These are phyloP conservation scores for Agonum fuliginosum DNA, from an alignment of 2,888 invertebrate genomes.

Conservation along the genomic window DNA sequence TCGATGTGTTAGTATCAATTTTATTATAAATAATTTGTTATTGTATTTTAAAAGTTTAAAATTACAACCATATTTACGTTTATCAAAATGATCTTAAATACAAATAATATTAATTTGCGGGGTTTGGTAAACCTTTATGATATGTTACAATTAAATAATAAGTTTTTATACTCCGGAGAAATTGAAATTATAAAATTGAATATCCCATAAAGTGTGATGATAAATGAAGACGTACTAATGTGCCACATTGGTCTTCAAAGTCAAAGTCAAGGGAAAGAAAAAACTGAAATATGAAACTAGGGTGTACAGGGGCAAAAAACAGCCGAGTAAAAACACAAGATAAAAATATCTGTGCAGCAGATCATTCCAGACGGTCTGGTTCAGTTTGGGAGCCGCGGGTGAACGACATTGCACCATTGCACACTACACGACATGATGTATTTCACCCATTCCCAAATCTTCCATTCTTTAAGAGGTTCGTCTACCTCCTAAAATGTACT, in stretches of 20 bases:
- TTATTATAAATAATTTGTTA: no score
- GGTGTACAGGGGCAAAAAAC: conserved; percentile 60
- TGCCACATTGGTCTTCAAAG: conserved; percentile 52
- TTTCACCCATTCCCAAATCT: neutral
- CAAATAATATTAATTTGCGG: no score
- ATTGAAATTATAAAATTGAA: conserved; percentile 49
- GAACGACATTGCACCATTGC: conserved; percentile 54
- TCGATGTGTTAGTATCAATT: no score
- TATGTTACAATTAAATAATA: no score
- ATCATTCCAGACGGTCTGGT: conserved; percentile 63
- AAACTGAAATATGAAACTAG: conserved; percentile 62
- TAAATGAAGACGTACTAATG: conserved; percentile 48
- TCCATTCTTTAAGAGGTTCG: no score
- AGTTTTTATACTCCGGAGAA: no score
- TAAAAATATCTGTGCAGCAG: conserved; percentile 63
- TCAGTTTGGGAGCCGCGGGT: conserved; percentile 42
- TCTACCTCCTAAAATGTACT: no score
- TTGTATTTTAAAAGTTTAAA: no score
- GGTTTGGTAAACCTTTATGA: no score
- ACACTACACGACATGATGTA: neutral
- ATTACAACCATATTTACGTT: no score
- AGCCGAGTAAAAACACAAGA: conserved; percentile 56
- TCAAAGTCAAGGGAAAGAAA: conserved; percentile 54
- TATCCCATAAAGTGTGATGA: conserved; percentile 35
- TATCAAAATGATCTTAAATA: no score